phyloP scores from a whole-genome alignment of 2,888 invertebrate genomes.

The Eueremaeus valkanovi region DNA sequence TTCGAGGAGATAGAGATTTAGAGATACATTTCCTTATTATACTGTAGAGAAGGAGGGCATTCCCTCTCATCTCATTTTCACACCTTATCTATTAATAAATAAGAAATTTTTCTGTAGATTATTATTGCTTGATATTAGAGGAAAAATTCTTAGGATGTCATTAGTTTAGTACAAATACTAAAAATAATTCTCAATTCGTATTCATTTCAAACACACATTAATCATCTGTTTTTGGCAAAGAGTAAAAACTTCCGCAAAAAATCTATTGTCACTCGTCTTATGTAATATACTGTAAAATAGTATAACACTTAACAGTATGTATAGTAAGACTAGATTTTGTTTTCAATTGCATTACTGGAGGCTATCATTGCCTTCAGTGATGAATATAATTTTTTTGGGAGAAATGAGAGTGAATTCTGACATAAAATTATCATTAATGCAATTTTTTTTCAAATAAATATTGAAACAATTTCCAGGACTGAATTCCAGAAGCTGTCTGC shows the following conservation, averaged over 20 bases:
- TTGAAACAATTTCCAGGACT: neutral
- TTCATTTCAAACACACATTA: neutral
- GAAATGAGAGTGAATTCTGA: constrained; percentile 19
- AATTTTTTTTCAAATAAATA: neutral
- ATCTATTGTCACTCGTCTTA: neutral
- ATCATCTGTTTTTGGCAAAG: constrained; percentile 9
- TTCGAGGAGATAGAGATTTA: too few relatives aligned
- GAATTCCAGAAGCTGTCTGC: constrained; percentile 27
- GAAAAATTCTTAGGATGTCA: neutral
- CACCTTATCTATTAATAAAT: constrained; percentile 24
- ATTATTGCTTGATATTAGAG: neutral
- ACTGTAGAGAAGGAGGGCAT: neutral
- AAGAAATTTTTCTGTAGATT: neutral
- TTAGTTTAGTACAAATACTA: neutral
- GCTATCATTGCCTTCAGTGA: neutral
- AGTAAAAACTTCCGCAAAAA: neutral
- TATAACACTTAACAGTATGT: neutral
- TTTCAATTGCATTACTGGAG: neutral
- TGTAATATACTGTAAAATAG: neutral
- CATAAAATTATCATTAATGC: neutral
- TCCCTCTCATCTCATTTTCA: neutral
- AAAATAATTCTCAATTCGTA: neutral
- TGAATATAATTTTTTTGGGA: neutral
- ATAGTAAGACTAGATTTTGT: neutral
- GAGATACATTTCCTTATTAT: constrained; percentile 10